phyloP scores from a whole-genome alignment of 1,140 invertebrate species.

The Eriocheir sinensis region DNA sequence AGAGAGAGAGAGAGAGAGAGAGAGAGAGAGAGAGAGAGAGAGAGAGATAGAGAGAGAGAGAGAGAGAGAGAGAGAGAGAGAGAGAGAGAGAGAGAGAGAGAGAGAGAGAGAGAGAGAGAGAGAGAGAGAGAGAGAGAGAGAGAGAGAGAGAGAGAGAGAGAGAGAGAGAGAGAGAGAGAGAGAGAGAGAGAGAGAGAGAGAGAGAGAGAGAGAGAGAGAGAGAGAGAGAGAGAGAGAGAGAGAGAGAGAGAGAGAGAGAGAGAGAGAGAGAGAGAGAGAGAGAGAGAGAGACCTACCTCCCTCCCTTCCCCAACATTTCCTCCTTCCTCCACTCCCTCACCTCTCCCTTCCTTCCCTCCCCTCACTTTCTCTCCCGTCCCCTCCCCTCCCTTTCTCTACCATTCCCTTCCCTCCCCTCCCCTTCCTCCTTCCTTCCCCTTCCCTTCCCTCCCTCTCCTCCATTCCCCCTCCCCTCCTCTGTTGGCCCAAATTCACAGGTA shows the following conservation, averaged over 20 bases:
- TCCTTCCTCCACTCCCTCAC: not conserved
- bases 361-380: too few species aligned
- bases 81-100: conserved; percentile 26
- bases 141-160: too few species aligned
- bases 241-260: too few species aligned
- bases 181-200: conserved; percentile 17
- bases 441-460: not conserved
- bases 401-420: not conserved
- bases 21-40: conserved; percentile 52
- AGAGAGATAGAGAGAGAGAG: conserved; percentile 52
- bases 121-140: not conserved
- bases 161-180: too few species aligned
- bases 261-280: too few species aligned
- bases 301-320: too few species aligned
- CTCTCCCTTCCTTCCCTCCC: too few species aligned
- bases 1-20: conserved; percentile 13
- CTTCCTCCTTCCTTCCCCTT: not conserved
- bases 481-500: not conserved
- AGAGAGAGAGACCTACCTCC: not conserved
- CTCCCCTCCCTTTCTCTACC: too few species aligned
- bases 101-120: conserved; percentile 22
- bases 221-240: not conserved
- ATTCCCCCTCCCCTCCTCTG: not conserved
- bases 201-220: conserved; percentile 22
- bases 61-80: conserved; percentile 46